Base-by-base conservation (phyloP, 2,888 invertebrate genomes). In the Hyles lineata region DNA sequence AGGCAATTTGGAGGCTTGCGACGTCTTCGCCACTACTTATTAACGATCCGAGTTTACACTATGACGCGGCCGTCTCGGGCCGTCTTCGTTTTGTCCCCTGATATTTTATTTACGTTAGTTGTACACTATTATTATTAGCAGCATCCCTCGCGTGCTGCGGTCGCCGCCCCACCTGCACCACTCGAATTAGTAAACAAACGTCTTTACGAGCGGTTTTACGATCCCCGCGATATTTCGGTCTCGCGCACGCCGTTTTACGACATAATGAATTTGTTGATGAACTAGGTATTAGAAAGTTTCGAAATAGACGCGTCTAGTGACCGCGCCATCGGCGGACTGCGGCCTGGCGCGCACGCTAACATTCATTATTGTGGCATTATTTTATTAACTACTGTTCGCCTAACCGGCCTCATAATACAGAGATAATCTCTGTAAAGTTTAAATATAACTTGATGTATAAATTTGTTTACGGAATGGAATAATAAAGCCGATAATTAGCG, bases 231-330 rank as follows among this genome's bases (percentile, higher is more conserved):
- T 94, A 94, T 94, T 94, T 94, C 90, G 92, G 94, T 93, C 93
- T 91, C 91, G 92, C 90, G 88, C 90, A 88, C 90, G 91, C 86
- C 88, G 87, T 89, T 94, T 94, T 94, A 94, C 94, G 94, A 94
- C 93, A 93, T 94, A 94, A 94, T 94, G 93, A 94, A 94, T 94
- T 93, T 92, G 93, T 94, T 94, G 93, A 94, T 94, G 94, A 93
- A 94, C 94, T 93, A 90, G 90, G 92, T 89, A 92, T 92, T 92
- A 92, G 93, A 92, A 93, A 93, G 93, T 93, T 92, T 92, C 86
- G 90, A 93, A 94, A 94, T 93, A 94, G 92, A 92, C 86, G 84
- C 87, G 90, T 90, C 89, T 90, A 90, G 90, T 91, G 89, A 91
- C 92, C 89, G 87, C 84, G 75, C 76, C 75, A 82, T 82, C 80